Base-by-base conservation (phyloP, 2,888 invertebrate genomes). In the Drosophila bunnanda region DNA sequence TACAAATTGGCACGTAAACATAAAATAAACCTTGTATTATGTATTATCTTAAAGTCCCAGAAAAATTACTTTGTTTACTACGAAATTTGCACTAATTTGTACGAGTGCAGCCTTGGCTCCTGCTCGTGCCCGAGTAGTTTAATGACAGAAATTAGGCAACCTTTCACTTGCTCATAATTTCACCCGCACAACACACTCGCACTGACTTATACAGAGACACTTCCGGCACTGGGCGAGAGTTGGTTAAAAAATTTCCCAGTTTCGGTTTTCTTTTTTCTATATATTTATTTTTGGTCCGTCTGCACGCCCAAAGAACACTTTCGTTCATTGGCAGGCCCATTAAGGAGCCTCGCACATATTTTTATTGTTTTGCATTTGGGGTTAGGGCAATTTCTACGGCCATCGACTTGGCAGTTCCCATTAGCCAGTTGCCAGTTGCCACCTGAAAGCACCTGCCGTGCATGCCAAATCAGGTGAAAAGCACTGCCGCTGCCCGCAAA, bases 391-490 rank as follows among this genome's bases (percentile, higher is more conserved):
- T 75, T 75, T 77, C 65, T 64, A 81, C 67, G 66, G 64, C 71
- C 71, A 72, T 54, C 75, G 74, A 56, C 64, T 64, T 67, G 52
- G 43, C 54, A 25, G 46, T 20, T 56, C 43, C 34, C 38, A 41
- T 43, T 44, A 32, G 56, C 56, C 56, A 43, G 56, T 43, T 56
- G 41, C 41, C 41, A 43, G 56, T 57, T 34, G 44, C 50, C 48
- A 20, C 46, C 15, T 32, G 36, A 22, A 38, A 72, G 53, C 80
- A 76, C 82, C 75, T 85, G 79, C 43, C 39, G 9, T 69, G 83
- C 83, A 83, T 83, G 68, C 65, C 20, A 71, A 83, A 75, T 52
- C 75, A 86, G 78, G 83, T 86, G 87, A 83, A 83, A 83, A 80
- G 58, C 73, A 59, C 56, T 58, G 44, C 54, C 52, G 59, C 56